A percentile compares a stretch with the other conserved stretches of the same genome.
Conservation (phyloP, 2,113 vertebrate species). For the Apeltes quadracus region DNA sequence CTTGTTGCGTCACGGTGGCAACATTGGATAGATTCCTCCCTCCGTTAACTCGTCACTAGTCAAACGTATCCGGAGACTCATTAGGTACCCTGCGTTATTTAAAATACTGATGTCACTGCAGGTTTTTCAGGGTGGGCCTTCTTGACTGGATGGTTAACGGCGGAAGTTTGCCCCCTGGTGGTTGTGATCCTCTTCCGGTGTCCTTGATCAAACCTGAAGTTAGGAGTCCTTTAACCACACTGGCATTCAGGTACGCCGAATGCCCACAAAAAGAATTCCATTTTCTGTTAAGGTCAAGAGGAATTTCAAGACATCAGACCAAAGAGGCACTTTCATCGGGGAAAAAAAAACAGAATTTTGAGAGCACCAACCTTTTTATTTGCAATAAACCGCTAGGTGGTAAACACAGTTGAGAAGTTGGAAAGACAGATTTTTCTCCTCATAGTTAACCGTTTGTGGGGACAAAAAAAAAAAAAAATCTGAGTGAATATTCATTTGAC, state of each 20-base stretch:
- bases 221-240: slow-evolving; percentile 7
- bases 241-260: slow-evolving; percentile 44
- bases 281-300: slow-evolving; percentile 35
- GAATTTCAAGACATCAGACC: slow-evolving; percentile 16
- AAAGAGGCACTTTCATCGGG: background rate
- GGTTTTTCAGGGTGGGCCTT: slow-evolving; percentile 70
- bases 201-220: slow-evolving; percentile 23
- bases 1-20: background rate
- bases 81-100: slow-evolving; percentile 45
- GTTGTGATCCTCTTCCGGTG: slow-evolving; percentile 26
- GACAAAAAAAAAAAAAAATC: background rate
- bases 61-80: slow-evolving; percentile 38
- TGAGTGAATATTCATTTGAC: background rate
- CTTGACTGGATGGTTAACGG: slow-evolving; percentile 39
- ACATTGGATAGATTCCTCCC: background rate
- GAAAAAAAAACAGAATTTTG: background rate
- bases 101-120: slow-evolving; percentile 74
- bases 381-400: background rate
- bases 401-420: background rate
- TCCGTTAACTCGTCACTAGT: slow-evolving; percentile 34
- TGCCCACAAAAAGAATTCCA: slow-evolving; percentile 22
- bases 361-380: too few relatives aligned
- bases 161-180: slow-evolving; percentile 80
- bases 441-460: background rate
- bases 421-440: background rate